Evolutionary conservation across 2,797 vertebrate species (phyloP), one percentile per base, ranked within the genome.

Genomic region (Pterois miles): DNA sequence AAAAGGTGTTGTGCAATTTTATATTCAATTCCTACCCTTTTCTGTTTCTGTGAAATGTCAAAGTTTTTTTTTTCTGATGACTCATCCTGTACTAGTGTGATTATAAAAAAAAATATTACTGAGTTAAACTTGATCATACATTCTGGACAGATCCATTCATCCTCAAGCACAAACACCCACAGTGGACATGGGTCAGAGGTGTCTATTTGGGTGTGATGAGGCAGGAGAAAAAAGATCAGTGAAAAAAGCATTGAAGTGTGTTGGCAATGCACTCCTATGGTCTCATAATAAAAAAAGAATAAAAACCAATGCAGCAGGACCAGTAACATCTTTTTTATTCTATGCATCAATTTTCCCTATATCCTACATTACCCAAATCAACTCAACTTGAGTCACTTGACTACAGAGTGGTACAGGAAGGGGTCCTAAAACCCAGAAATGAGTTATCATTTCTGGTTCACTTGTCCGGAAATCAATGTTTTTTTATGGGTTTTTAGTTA

Each of bases 1-100:
- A 52, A 50, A 50, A 50, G n/a, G 48, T 50, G n/a, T 52, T 23
- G 25, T 18, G 31, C 69, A 36, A n/a, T 50, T 71, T 64, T 43
- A 22, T 20, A 63, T 80, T 86, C 25, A 25, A 46, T 54, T 58
- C 20, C 27, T 10, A 50, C 10, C 57, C 27, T 73, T 64, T 66
- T 53, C 40, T 64, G 16, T 76, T 80, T 48, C 46, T 22, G 74
- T 60, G 43, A 84, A 75, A 81, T 83, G 59, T 83, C 78, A 74
- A 54, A 73, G 43, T 59, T 78, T 59, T 82, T 64, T 71, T 34
- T 38, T 6, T 76, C 74, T 85, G 78, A 76, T 85, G 89, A 91
- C 80, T 91, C 85, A 88, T 78, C 40, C 20, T 57, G 62, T 20
- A 36, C 70, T 68, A 22, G 36, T 62, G 65, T 20, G 57, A 27